Conservation (phyloP, 2,797 vertebrate species). For the Erethizon dorsatum region DNA sequence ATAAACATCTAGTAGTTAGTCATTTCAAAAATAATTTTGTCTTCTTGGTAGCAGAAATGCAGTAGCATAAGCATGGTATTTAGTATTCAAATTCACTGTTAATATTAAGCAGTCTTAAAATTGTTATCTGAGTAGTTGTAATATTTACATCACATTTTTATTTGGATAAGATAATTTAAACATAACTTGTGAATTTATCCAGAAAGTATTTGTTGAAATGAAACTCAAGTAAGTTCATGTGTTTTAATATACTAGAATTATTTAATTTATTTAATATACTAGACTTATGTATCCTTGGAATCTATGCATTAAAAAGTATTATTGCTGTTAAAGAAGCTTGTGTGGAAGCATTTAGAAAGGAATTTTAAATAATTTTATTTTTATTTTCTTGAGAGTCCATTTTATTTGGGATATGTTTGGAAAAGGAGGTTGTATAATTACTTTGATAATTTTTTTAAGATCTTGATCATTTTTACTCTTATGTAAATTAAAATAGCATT, state of each 20-base stretch:
- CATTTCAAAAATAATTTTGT: conserved; percentile 65
- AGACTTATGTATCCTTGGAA: neutral
- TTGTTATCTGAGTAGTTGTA: neutral
- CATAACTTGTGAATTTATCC: neutral
- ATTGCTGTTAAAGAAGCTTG: neutral
- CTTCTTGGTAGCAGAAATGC: conserved; percentile 23
- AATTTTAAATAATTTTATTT: neutral
- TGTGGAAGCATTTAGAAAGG: neutral
- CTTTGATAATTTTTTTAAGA: neutral
- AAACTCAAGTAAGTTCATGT: neutral
- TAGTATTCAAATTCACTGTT: neutral
- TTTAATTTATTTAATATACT: no score
- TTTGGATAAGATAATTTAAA: neutral
- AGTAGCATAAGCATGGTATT: neutral
- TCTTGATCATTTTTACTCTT: neutral
- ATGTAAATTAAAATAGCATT: conserved; percentile 3
- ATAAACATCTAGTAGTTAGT: conserved; percentile 55
- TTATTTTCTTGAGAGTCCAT: conserved; percentile 22
- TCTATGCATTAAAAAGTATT: neutral
- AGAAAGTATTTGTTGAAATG: neutral
- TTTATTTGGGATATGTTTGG: conserved; percentile 48
- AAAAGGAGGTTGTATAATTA: conserved; percentile 23
- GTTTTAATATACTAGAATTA: neutral
- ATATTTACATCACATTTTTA: neutral
- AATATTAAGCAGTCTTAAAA: neutral